Base-by-base conservation (phyloP, 2,797 vertebrate species). In the Poecile montanus region DNA sequence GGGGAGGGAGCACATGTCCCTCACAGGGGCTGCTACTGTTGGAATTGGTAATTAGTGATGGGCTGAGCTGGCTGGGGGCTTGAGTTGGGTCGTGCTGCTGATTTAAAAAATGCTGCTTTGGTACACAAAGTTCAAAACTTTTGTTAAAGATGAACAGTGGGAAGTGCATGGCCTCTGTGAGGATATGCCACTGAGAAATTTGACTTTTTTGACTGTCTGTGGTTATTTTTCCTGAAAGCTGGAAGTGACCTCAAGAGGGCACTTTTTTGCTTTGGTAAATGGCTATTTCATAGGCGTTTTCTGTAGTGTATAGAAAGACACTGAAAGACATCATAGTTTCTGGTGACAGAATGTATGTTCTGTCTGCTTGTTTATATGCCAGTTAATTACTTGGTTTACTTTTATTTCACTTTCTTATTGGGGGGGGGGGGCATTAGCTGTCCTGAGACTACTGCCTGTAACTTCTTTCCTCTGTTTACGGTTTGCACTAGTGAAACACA, bases 211-310 rank as follows among this genome's bases (percentile, higher is more conserved):
- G 3, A 47, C 17, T 7, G 27, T 12, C 48, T 50, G 13, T 56
- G 62, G 47, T 61, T 83, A 20, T 53, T 92, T 68, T 93, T 65
- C 48, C 38, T 40, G 29, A 44, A 72, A 70, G n/a, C 40, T 88
- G 45, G 17, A 50, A 82, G 36, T 40, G 16, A 45, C 94, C 94
- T 95, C 85, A 56, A 93, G 91, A 65, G 94, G 95, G 91, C 94
- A 88, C 76, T 65, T 88, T 57, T 19, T 62, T 91, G 75, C 85
- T 80, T 91, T 75, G 18, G 8, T 57, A 76, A 62, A 58, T 19
- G 23, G 36, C n/a, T 71, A 38, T 9, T 62, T 65, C 5, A 18
- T 10, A 77, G 47, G 45, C 47, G 19, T 70, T 72, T 65, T 71
- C 32, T 48, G 40, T n/a, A 27, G 44, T 1, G 6, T 23, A 5